Conservation (phyloP, 2,888 invertebrate genomes). For the Cosmopolites sordidus region DNA sequence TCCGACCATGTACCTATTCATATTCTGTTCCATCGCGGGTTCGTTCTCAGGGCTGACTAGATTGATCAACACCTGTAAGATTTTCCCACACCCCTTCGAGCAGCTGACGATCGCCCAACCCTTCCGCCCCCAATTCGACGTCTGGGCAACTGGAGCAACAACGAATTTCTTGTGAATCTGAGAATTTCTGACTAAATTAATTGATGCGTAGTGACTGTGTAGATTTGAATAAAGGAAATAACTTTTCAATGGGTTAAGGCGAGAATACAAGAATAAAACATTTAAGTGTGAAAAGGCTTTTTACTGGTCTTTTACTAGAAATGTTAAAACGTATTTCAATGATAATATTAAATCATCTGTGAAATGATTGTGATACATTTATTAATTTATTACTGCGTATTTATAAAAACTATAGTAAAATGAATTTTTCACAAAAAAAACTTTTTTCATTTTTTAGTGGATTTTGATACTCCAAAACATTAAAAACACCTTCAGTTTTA, state of each 20-base stretch:
- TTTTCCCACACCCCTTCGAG: conserved; percentile 45
- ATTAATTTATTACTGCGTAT: no score
- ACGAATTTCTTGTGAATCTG: conserved; percentile 5
- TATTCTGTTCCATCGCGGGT: conserved; percentile 9
- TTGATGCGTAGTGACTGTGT: background rate
- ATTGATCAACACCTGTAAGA: conserved; percentile 43
- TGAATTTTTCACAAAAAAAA: no score
- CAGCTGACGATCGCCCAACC: conserved; percentile 47
- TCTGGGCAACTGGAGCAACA: conserved; percentile 8
- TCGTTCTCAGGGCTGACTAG: conserved; percentile 24
- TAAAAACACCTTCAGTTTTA: no score
- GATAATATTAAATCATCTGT: no score
- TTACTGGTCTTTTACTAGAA: no score
- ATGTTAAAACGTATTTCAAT: no score
- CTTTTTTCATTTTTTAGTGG: no score
- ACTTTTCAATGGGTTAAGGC: background rate
- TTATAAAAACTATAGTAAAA: no score
- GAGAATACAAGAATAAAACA: no score
- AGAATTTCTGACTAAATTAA: background rate
- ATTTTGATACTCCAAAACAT: no score
- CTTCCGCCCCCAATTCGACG: conserved; percentile 38
- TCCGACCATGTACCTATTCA: background rate
- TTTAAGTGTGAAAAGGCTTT: no score
- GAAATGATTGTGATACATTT: no score
- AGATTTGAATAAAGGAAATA: background rate